Evolutionary conservation across 2,797 vertebrate species (phyloP).

Genomic region (Danionella dracula): DNA sequence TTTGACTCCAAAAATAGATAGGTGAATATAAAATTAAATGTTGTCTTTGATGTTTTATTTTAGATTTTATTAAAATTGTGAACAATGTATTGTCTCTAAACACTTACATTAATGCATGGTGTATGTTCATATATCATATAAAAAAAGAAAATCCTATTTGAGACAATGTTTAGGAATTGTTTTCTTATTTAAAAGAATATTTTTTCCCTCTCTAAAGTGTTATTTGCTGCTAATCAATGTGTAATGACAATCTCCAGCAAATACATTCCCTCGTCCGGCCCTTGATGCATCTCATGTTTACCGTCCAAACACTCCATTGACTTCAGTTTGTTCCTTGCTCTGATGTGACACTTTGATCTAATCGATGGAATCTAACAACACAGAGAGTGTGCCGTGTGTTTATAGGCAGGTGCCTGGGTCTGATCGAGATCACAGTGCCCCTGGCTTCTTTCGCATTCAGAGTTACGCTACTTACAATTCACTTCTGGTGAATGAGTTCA

Average conservation of each 20-base stretch:
- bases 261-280: neutral
- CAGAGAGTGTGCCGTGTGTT: constrained; percentile 42
- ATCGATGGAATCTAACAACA: constrained; percentile 33
- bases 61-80: no score
- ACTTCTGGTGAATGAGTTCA: neutral
- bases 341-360: constrained; percentile 30
- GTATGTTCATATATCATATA: no score
- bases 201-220: no score
- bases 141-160: no score
- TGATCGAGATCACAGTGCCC: constrained; percentile 14
- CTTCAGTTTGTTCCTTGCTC: constrained; percentile 26
- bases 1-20: no score
- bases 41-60: no score
- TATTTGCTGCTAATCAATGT: neutral
- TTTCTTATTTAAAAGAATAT: no score
- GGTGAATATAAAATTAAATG: no score
- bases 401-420: constrained; percentile 17
- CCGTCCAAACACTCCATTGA: constrained; percentile 37
- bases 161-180: no score
- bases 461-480: neutral
- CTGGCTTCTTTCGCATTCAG: neutral
- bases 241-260: neutral
- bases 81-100: no score
- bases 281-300: constrained; percentile 26
- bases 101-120: no score